Base-by-base conservation (phyloP, 2,113 vertebrate species). In the Petaurus breviceps region DNA sequence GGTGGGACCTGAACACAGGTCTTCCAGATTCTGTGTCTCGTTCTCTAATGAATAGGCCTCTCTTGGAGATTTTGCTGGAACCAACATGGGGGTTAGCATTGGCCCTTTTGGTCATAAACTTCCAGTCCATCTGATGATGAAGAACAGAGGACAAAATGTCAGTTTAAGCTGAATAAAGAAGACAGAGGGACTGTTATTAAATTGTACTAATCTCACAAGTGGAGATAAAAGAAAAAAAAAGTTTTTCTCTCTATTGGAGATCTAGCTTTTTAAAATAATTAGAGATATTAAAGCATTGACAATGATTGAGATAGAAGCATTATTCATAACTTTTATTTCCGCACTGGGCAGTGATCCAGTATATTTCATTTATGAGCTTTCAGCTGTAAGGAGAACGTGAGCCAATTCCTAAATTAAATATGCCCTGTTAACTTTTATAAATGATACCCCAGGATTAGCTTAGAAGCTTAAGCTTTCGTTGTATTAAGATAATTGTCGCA, bases 361-460 rank as follows among this genome's bases (percentile, higher is more conserved):
- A 98, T 99, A 99, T 99, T 99, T 99, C 99, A 99, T 99, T 99
- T 99, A 99, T 98, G 98, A 99, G 99, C 98, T 99, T 99, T 99
- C 99, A 99, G 99, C 97, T 98, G 99, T 99, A 99, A 99, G 99
- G 99, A 99, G 98, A 99, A 98, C 77, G 98, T 97, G 99, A 99
- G 99, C 99, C 99, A 99, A 99, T 99, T 99, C 99, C 99, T 99
- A 99, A 99, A 99, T 99, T 99, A 99, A 99, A 99, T 99, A 99
- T 99, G 99, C 98, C 99, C 99, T 98, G 99, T 98, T 99, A 99
- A 99, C 98, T 99, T 98, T 99, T 99, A 99, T 99, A 99, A 99
- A 99, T 99, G 99, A 98, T 99, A 98, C 98, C 98, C 98, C 98
- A 97, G 99, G 98, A 98, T 98, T 98, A 98, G 98, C 97, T 98